A percentile compares a stretch with the other conserved stretches of the same genome.
Conservation (phyloP, 2,888 invertebrate genomes). For the Platycheirus albimanus region DNA sequence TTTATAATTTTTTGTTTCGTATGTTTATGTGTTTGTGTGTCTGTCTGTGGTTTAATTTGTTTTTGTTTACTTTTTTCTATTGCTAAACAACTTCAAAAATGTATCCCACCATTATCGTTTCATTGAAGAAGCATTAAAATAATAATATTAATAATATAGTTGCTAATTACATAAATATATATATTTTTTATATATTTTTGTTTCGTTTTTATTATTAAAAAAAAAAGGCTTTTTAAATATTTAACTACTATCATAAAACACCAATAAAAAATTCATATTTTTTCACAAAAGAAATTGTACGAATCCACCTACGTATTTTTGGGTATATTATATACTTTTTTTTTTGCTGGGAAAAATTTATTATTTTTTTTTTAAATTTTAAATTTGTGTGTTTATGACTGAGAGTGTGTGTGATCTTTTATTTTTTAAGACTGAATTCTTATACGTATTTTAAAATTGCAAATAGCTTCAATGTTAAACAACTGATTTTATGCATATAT, state of each 20-base stretch:
- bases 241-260: constrained; percentile 56
- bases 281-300: constrained; percentile 64
- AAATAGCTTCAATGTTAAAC: constrained; percentile 69
- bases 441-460: constrained; percentile 71
- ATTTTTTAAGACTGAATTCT: constrained; percentile 55
- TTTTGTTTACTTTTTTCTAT: constrained; percentile 48
- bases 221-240: constrained; percentile 35
- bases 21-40: constrained; percentile 50
- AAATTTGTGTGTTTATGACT: constrained; percentile 33
- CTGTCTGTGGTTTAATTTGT: constrained; percentile 13
- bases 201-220: constrained; percentile 25
- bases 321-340: constrained; percentile 60
- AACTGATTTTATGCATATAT: constrained; percentile 68
- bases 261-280: constrained; percentile 63
- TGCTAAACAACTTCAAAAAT: constrained; percentile 66
- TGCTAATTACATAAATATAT: constrained; percentile 44
- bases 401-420: too few species aligned
- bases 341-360: constrained; percentile 43
- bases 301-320: constrained; percentile 64
- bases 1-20: constrained; percentile 64
- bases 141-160: constrained; percentile 40
- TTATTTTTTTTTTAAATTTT: constrained; percentile 19
- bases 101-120: constrained; percentile 48
- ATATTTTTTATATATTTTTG: constrained; percentile 30
- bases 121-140: constrained; percentile 52